These are phyloP conservation scores for Dorcus parallelipipedus DNA, from an alignment of 2,888 invertebrate genomes.

Conservation along the genomic window DNA sequence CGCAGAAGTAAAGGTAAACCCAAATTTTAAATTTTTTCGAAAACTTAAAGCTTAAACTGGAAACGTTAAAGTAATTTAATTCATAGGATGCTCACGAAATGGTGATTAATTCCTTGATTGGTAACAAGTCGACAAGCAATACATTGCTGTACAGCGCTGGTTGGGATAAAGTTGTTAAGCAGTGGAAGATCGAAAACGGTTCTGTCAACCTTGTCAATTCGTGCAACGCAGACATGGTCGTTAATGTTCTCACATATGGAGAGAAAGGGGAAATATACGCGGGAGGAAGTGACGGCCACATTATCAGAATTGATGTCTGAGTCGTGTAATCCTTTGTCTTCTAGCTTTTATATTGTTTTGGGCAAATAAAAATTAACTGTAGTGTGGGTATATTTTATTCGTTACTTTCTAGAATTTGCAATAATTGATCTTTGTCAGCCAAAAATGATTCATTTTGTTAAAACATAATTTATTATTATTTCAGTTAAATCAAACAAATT, in stretches of 20 bases:
- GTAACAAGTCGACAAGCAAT: conserved; percentile 37
- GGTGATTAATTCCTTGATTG: conserved; percentile 49
- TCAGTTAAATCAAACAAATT: too few relatives aligned
- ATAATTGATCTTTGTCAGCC: conserved; percentile 25
- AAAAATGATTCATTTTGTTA: too few relatives aligned
- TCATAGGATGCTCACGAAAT: conserved; percentile 46
- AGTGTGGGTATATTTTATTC: conserved; percentile 47
- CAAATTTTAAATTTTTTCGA: too few relatives aligned
- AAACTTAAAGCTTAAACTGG: too few relatives aligned
- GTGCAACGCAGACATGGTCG: conserved; percentile 33
- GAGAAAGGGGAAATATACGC: conserved; percentile 49
- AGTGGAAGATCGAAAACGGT: conserved; percentile 41
- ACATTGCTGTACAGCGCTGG: conserved; percentile 47
- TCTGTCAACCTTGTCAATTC: conserved; percentile 24
- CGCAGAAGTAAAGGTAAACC: conserved; percentile 47
- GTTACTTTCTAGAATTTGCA: conserved; percentile 48
- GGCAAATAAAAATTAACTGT: conserved; percentile 21
- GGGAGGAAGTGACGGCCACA: conserved; percentile 57
- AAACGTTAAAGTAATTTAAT: too few relatives aligned
- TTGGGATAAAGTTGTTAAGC: conserved; percentile 50
- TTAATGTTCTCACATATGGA: conserved; percentile 34
- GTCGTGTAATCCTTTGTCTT: not conserved
- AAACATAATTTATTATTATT: too few relatives aligned
- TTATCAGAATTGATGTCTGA: conserved; percentile 37
- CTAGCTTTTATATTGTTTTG: not conserved